Base-by-base conservation (phyloP, 2,888 invertebrate species). In the Agonopterix subpropinquella region DNA sequence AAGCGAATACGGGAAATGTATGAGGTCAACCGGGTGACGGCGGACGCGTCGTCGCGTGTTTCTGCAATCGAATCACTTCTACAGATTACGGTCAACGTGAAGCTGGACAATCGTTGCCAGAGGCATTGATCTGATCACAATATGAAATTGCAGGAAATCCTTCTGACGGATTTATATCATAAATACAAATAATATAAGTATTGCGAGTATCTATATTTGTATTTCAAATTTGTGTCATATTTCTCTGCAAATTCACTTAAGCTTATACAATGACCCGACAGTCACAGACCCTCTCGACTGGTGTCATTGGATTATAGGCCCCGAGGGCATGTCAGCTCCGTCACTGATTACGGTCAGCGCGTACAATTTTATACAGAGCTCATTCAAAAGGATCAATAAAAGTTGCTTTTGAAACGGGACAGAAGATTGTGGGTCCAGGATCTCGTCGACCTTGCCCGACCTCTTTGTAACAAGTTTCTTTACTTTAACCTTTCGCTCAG, bases 271-370 rank as follows among this genome's bases (percentile, higher is more conserved):
- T 28, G 28, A 28, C 28, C 28, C 28, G 28, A 28, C 28, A 28
- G 28, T 28, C 28, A 28, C 5, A 28, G 28, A 28, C 28, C 28
- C 28, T 28, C 7, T 5, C 28, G 5, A 28, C 28, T 28, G 28
- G 28, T 28, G 28, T 28, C 28, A 28, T 28, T 28, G 28, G 28
- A 28, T 28, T 28, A 28, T 28, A 28, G 28, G 28, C 28, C 28
- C 28, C 28, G 28, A 28, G 28, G 28, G 28, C 28, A 28, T 28
- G 28, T 5, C 28, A 28, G 68, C 65, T 28, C 66, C 66, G 66
- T 71, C 67, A 75, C 73, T 76, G 78, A 78, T 80, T 82, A 79
- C 80, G 76, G 75, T 71, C 73, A 66, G 59, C 70, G 71, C 69
- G 73, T 74, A 76, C 70, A 70, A 75, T 71, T 77, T 75, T 73